Evolutionary conservation across 2,113 vertebrate species (phyloP).

Genomic region (Carettochelys insculpta): DNA sequence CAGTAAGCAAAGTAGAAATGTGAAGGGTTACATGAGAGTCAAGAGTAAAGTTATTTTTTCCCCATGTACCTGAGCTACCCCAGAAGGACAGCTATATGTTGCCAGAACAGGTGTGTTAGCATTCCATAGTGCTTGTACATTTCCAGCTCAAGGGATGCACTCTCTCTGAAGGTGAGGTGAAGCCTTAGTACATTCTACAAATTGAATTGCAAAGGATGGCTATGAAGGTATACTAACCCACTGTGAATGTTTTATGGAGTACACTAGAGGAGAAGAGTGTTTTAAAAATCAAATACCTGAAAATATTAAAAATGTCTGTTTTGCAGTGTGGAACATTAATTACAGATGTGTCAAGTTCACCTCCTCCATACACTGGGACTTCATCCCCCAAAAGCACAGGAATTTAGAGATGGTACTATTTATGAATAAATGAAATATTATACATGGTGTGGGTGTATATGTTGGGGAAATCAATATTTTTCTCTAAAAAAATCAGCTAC

Average conservation of each 20-base stretch:
- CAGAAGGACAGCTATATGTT: too few species aligned
- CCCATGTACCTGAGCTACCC: neutral
- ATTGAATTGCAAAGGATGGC: neutral
- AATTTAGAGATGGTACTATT: neutral
- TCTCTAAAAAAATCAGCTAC: neutral
- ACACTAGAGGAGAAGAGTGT: accelerated
- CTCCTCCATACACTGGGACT: accelerated
- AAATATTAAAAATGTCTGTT: neutral
- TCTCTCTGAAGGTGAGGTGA: neutral
- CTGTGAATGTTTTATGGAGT: neutral
- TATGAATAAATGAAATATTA: neutral
- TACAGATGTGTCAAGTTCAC: neutral
- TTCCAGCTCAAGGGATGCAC: neutral
- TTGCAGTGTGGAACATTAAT: neutral
- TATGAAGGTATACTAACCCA: neutral
- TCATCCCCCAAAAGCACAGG: neutral
- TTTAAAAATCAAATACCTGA: neutral
- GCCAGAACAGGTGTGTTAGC: neutral
- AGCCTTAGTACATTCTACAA: neutral
- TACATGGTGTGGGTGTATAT: neutral
- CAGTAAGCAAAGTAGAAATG: neutral
- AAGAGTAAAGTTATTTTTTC: neutral
- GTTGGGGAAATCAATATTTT: neutral
- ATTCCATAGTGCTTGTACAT: accelerated
- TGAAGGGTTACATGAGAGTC: neutral